Evolutionary conservation across 2,113 vertebrate genomes (phyloP), one percentile per base, ranked within the genome.

Genomic region (Amblyopsis rosae): DNA sequence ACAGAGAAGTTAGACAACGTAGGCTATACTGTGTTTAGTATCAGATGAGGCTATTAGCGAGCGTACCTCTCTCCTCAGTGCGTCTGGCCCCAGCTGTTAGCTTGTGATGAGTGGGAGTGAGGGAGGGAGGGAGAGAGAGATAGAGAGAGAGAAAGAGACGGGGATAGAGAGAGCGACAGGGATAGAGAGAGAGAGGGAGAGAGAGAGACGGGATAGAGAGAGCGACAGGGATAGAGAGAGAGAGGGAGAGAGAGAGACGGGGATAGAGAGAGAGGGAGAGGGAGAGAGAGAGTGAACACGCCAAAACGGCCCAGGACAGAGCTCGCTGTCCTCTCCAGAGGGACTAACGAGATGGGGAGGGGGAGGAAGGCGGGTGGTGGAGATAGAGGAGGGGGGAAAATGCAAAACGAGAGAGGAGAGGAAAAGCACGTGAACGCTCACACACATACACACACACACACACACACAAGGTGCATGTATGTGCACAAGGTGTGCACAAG

Each of bases 271-370:
- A 19, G 59, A 3, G 26, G 0, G 26, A 26, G 26, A 26, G 26
- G 3, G 26, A 26, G 26, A 26, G 26, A 26, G 26, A 26, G 26
- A 26, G 2, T n/a, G n/a, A n/a, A n/a, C n/a, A n/a, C n/a, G n/a
- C n/a, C n/a, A n/a, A n/a, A n/a, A n/a, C n/a, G n/a, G 69, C 70
- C 75, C 73, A 46, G 76, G 75, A 78, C 78, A 57, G 56, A 11
- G 47, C 79, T 69, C 75, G 82, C 60, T 76, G 60, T 76, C 86
- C 72, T 74, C 75, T 73, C 26, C 77, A 82, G 63, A 76, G 45
- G 65, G 63, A 78, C 65, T 73, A 65, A 76, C 73, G 56, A 67
- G 60, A 88, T 54, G 60, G 49, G 55, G 48, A 63, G 67, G 50
- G 60, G 71, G 11, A 48, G 46, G 74, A 16, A 69, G 55, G 70